Conservation (phyloP, 2,113 vertebrate species). For the Bos indicus region DNA sequence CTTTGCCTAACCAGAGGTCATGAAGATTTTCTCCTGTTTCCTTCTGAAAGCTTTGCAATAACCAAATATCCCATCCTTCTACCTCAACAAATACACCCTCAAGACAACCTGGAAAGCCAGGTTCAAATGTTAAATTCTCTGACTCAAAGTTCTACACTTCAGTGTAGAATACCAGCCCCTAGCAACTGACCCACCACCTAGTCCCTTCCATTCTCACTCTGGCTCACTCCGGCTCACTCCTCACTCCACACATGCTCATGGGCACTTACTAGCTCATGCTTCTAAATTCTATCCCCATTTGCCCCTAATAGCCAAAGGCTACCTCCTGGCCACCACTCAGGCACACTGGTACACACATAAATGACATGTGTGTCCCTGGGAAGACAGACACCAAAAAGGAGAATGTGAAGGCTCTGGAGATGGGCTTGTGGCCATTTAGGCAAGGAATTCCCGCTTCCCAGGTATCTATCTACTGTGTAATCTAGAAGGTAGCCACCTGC, state of each 20-base stretch:
- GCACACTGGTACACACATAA: background rate
- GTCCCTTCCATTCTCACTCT: background rate
- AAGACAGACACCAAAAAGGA: background rate
- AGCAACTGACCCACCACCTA: background rate
- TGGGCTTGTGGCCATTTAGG: background rate
- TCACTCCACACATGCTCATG: background rate
- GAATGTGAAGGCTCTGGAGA: background rate
- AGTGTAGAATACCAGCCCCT: background rate
- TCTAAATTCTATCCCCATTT: background rate
- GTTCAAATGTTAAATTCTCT: background rate
- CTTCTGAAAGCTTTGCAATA: background rate
- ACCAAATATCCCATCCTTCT: background rate
- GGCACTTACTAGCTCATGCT: background rate
- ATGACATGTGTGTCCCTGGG: background rate
- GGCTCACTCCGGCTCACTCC: background rate
- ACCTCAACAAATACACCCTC: background rate
- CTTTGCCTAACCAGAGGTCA: background rate
- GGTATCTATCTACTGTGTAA: background rate
- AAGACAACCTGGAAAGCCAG: background rate
- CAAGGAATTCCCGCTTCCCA: background rate
- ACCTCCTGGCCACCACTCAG: background rate
- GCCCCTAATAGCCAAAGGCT: background rate
- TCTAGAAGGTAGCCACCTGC: background rate
- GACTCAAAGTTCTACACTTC: background rate
- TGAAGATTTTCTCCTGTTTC: background rate